Base-by-base conservation (phyloP, 2,113 vertebrate species). In the Myocastor coypus region DNA sequence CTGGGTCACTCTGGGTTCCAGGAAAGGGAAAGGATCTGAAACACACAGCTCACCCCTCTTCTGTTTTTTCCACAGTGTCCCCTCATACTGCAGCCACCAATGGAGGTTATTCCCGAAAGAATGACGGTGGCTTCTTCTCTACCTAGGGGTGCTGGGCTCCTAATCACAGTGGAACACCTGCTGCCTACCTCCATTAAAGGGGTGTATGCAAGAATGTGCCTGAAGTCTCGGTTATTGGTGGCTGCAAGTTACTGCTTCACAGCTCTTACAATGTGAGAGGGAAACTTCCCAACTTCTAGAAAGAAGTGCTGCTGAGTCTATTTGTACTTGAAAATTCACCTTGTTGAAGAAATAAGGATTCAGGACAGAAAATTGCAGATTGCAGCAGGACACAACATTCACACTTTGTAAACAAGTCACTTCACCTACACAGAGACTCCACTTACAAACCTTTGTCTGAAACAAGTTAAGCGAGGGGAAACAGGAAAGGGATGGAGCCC, bases 81-180 rank as follows among this genome's bases (percentile, higher is more conserved):
- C 98, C 98, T 75, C 98, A 99, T 66, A 97, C 97, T 5, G 97
- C 89, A 3, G 98, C 98, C 85, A 97, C 98, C 66, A 98, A 98
- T 80, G 91, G 97, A 50, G 98, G 98, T 46, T 99, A 98, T 94
- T 98, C 98, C 69, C 96, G 98, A 26, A 99, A 99, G 95, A 98
- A 97, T 0, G 98, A 98, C 2, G 98, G 98, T 55, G 98, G 98
- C 42, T 98, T 98, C 97, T 98, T 98, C 92, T 98, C 97, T 80
- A 97, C 96, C 22, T 97, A 94, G 68, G 95, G 85, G 50, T 85
- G 42, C 81, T 69, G n/a, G 20, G 28, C 85, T 46, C 55, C 81
- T 64, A 69, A 68, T n/a, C 71, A 19, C 11, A 77, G 37, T 81
- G 69, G 37, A 75, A 78, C 78, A 85, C 9, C 75, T 59, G 84